Base-by-base conservation (phyloP, 2,888 invertebrate species). In the Microplitis deprimator region DNA sequence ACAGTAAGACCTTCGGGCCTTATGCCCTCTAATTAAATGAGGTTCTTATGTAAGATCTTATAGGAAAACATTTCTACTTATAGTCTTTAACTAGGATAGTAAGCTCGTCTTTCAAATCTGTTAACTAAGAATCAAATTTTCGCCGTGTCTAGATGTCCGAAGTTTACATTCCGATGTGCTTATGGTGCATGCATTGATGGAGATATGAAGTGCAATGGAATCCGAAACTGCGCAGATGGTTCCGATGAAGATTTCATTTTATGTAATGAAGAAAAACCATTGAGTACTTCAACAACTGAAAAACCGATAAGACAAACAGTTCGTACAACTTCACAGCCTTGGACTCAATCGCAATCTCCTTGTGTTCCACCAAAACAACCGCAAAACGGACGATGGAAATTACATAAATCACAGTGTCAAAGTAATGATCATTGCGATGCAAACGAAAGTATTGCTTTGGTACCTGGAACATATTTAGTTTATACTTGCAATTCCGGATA, bases 121-220 rank as follows among this genome's bases (percentile, higher is more conserved):
- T 60, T 5, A 6, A 29, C 29, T 29, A 29, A 29, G 29, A 29
- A 4, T 29, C 3, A 65, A 64, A 41, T n/a, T 68, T 78, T 64
- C 16, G 7, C 20, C n/a, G 16, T 65, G 75, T 79, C 6, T 62
- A 90, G 91, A 13, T 91, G 91, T 78, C 83, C 85, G 0, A 65
- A 82, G 4, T 82, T 81, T 16, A 81, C 84, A 8, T 91, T 90
- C 76, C 88, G 87, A 20, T 91, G 91, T 78, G 68, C 81, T 1
- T 91, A 91, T 77, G 90, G 91, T 10, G 91, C 88, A 6, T 91
- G 90, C 78, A 89, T 91, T 40, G 88, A 90, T 69, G 81, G 82
- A 2, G 82, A 86, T 68, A 80, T 84, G 38, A 85, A 82, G 65
- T 91, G 91, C 80, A 85, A 91, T 78, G 87, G 87, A 0, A 77